A percentile compares a stretch with the other conserved stretches of the same genome.
Evolutionary conservation across 2,797 vertebrate species (phyloP).

Genomic region (Microctenopoma stevenorrisi): DNA sequence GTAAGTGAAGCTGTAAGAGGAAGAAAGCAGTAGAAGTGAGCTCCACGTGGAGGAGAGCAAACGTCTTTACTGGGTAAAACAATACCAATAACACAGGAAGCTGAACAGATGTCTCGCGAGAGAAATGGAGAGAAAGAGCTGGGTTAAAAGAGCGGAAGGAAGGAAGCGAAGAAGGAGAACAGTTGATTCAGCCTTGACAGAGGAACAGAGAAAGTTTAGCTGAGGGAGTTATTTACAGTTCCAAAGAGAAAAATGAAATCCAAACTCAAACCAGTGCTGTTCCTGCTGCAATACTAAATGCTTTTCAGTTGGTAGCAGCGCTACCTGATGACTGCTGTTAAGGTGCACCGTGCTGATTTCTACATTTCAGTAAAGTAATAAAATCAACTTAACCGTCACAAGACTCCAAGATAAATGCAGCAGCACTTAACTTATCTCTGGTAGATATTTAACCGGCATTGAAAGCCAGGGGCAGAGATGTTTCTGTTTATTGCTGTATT

Average conservation of each 20-base stretch:
- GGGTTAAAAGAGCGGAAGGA: conserved; percentile 15
- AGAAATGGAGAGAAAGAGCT: background rate
- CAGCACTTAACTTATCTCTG: too few relatives aligned
- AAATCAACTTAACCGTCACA: too few relatives aligned
- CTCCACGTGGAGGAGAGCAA: conserved; percentile 2
- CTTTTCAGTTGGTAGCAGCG: too few relatives aligned
- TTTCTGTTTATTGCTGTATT: background rate
- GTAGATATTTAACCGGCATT: too few relatives aligned
- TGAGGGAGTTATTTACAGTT: conserved; percentile 2
- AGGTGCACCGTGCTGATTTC: too few relatives aligned
- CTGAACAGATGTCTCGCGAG: too few relatives aligned
- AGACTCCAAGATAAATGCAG: too few relatives aligned
- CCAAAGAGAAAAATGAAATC: conserved; percentile 9
- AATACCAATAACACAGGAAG: conserved; percentile 4
- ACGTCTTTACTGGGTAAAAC: background rate
- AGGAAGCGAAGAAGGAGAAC: conserved; percentile 8
- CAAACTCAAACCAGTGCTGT: background rate
- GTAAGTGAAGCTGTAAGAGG: background rate
- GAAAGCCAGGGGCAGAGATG: too few relatives aligned
- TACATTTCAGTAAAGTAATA: too few relatives aligned
- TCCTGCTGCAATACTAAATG: background rate
- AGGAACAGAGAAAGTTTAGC: conserved; percentile 15
- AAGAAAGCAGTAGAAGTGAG: background rate
- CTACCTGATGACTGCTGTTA: too few relatives aligned
- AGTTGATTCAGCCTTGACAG: conserved; percentile 26